These are phyloP conservation scores for Perognathus longimembris DNA, from an alignment of 2,113 vertebrate genomes.

Conservation along the genomic window DNA sequence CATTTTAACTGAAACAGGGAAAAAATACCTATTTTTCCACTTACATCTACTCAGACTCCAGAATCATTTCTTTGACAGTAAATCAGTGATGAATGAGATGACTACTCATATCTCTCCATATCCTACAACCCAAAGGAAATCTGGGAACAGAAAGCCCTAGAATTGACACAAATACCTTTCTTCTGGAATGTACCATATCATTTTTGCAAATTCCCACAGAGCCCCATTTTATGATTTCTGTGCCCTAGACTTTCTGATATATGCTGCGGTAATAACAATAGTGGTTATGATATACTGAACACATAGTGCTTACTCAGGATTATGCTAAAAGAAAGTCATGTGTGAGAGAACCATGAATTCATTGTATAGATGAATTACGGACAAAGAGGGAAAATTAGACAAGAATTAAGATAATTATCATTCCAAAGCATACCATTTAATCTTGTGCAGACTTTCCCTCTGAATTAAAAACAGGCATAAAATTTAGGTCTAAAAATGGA, in stretches of 20 bases:
- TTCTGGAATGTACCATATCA: neutral
- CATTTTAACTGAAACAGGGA: slow-evolving; percentile 65
- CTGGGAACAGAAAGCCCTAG: slow-evolving; percentile 26
- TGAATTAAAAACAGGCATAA: neutral
- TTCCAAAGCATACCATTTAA: neutral
- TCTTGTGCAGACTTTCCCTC: neutral
- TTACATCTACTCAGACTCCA: slow-evolving; percentile 62
- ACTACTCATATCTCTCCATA: slow-evolving; percentile 35
- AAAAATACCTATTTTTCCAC: slow-evolving; percentile 69
- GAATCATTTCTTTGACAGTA: slow-evolving; percentile 69
- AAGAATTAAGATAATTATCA: neutral
- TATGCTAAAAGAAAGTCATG: neutral
- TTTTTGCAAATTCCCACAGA: neutral
- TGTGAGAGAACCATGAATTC: neutral
- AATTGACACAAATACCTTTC: neutral
- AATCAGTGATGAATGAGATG: slow-evolving; percentile 68
- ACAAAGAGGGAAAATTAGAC: neutral
- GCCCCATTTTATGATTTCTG: neutral
- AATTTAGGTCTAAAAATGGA: neutral
- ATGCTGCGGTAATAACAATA: neutral
- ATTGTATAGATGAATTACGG: neutral
- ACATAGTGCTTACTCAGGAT: neutral
- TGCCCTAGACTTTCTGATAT: neutral
- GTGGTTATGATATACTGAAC: neutral
- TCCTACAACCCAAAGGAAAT: slow-evolving; percentile 50